A percentile compares a stretch with the other conserved stretches of the same genome.
These are phyloP conservation scores for Ctenopoma multispine DNA, from an alignment of 2,797 vertebrate genomes.

Conservation along the genomic window DNA sequence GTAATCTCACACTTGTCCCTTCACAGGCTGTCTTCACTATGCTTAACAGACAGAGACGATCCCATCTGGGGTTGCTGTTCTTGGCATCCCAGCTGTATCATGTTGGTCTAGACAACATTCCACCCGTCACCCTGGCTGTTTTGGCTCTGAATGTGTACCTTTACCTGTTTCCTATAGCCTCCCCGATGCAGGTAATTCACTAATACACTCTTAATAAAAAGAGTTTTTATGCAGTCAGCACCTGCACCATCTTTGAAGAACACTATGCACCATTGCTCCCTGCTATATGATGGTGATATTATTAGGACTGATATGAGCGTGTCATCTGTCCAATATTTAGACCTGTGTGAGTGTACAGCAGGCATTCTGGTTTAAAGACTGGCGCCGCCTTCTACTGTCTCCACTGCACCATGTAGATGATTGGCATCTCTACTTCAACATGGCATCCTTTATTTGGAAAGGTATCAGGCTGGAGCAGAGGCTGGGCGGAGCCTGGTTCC, in stretches of 20 bases:
- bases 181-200: slow-evolving; percentile 72
- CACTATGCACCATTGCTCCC: neutral
- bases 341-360: slow-evolving; percentile 90
- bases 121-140: slow-evolving; percentile 90
- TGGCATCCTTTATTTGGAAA: slow-evolving; percentile 95
- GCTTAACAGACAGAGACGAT: slow-evolving; percentile 83
- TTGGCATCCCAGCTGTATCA: slow-evolving; percentile 89
- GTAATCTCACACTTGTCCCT: neutral
- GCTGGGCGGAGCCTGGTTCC: slow-evolving; percentile 89
- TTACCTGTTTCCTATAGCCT: slow-evolving; percentile 87
- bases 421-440: slow-evolving; percentile 97
- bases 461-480: slow-evolving; percentile 88
- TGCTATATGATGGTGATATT: neutral
- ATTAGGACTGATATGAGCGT: neutral
- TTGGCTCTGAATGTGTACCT: slow-evolving; percentile 90
- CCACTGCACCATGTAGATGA: slow-evolving; percentile 93
- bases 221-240: neutral
- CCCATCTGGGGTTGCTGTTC: slow-evolving; percentile 86
- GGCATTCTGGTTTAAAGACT: slow-evolving; percentile 84
- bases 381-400: slow-evolving; percentile 90
- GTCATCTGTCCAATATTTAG: slow-evolving; percentile 10
- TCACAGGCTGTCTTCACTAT: slow-evolving; percentile 72
- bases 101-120: slow-evolving; percentile 90
- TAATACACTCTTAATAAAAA: neutral
- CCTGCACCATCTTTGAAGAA: neutral